Evolutionary conservation across 2,797 vertebrate species (phyloP).

Genomic region (Danio choprae): DNA sequence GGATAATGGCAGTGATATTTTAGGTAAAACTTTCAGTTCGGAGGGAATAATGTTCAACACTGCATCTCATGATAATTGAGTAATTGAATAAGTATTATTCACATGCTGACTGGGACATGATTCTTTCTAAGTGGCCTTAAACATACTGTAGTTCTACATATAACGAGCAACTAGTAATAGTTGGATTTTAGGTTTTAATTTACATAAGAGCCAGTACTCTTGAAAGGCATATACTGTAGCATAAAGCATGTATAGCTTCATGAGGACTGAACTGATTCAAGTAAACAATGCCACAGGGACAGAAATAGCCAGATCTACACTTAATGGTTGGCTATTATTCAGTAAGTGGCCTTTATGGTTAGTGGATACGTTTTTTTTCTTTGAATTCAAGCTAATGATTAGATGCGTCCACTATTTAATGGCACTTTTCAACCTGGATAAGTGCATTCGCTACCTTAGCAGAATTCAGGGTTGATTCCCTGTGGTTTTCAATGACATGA

Average conservation of each 20-base stretch:
- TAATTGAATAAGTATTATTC: not conserved
- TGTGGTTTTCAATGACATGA: constrained; percentile 27
- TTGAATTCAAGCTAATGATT: constrained; percentile 51
- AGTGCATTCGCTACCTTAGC: constrained; percentile 15
- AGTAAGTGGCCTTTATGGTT: constrained; percentile 44
- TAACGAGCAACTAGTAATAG: not conserved
- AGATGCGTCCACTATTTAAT: constrained; percentile 41
- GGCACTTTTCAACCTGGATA: constrained; percentile 25
- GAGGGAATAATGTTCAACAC: not conserved
- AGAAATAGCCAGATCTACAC: not conserved
- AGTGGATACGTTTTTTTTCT: constrained; percentile 25
- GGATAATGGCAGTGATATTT: not conserved
- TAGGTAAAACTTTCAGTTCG: not conserved
- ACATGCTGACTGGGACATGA: not conserved
- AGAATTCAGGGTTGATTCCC: constrained; percentile 20
- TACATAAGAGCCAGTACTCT: not conserved
- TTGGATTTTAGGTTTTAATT: not conserved
- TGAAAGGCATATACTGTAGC: not conserved
- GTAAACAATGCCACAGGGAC: not conserved
- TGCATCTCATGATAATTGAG: not conserved
- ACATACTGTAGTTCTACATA: too few relatives aligned
- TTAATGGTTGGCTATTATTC: constrained; percentile 46
- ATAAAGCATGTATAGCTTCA: not conserved
- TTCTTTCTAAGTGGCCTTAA: too few relatives aligned
- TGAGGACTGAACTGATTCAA: not conserved